A percentile compares a stretch with the other conserved stretches of the same genome.
phyloP scores from a whole-genome alignment of 2,113 vertebrate genomes.

The Leptodactylus fuscus region DNA sequence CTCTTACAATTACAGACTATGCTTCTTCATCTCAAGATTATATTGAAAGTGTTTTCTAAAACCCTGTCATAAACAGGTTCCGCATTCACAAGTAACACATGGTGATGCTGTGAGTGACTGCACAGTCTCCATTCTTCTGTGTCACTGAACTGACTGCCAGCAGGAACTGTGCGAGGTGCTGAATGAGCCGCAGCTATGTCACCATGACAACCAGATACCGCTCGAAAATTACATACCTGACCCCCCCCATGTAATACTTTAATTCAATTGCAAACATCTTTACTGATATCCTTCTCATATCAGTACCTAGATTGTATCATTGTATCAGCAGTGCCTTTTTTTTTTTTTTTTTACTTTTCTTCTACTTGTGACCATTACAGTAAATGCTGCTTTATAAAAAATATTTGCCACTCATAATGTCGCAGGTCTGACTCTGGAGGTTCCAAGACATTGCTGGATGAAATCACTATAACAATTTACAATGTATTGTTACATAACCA shows the following conservation, averaged over 20 bases:
- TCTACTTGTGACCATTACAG: background rate
- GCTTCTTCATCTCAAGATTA: background rate
- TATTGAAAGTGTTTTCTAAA: background rate
- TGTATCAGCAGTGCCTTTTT: background rate
- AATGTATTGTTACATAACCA: background rate
- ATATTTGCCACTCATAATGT: background rate
- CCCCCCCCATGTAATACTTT: conserved; percentile 22
- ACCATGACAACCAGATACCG: conserved; percentile 46
- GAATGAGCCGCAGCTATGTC: conserved; percentile 30
- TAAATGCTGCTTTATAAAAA: background rate
- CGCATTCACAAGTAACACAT: background rate
- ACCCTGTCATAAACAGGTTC: too few species aligned
- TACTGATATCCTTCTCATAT: conserved; percentile 11
- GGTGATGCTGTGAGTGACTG: conserved; percentile 33
- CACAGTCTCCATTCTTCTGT: conserved; percentile 28
- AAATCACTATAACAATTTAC: background rate
- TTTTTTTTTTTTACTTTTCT: background rate
- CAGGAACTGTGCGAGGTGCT: conserved; percentile 18
- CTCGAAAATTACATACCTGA: conserved; percentile 53
- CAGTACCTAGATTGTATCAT: background rate
- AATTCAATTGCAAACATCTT: conserved; percentile 7
- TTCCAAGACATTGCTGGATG: background rate
- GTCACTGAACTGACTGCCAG: conserved; percentile 41
- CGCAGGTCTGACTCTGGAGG: background rate
- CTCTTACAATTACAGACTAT: too few species aligned